Percentiles rank a stretch among this genome's conserved stretches.
Conservation (phyloP, 2,113 vertebrate species). For the Pseudopodoces humilis region DNA sequence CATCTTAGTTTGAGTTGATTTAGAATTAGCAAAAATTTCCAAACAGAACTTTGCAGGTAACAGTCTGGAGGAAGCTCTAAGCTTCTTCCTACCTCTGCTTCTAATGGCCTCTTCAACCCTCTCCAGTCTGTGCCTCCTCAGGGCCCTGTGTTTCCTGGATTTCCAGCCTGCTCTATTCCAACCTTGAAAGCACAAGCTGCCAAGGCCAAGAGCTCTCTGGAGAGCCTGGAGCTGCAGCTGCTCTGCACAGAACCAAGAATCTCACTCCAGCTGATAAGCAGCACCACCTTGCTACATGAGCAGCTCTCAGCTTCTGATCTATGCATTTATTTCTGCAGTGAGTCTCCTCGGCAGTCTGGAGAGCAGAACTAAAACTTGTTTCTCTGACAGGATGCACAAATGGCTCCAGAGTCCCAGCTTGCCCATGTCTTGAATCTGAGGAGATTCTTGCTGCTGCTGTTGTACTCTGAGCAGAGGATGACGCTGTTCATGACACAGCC, state of each 20-base stretch:
- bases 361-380: not conserved
- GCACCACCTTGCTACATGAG: not conserved
- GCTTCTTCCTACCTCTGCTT: not conserved
- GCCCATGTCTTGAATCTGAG: not conserved
- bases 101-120: not conserved
- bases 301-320: not conserved
- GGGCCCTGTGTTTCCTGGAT: not conserved
- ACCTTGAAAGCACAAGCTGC: not conserved
- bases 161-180: not conserved
- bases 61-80: not conserved
- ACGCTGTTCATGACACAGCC: not conserved
- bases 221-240: not conserved
- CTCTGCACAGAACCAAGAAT: not conserved
- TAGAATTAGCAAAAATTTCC: not conserved
- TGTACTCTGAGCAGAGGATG: not conserved
- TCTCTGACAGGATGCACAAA: not conserved
- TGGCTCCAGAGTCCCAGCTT: not conserved
- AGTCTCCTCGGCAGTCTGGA: not conserved
- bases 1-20: not conserved
- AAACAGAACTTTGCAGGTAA: not conserved
- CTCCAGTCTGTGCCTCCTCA: not conserved
- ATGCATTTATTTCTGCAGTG: not conserved
- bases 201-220: not conserved
- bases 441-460: not conserved
- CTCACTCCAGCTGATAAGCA: not conserved